A percentile compares a stretch with the other conserved stretches of the same genome.
phyloP scores from a whole-genome alignment of 1,140 invertebrate genomes.

The Caerostris extrusa region DNA sequence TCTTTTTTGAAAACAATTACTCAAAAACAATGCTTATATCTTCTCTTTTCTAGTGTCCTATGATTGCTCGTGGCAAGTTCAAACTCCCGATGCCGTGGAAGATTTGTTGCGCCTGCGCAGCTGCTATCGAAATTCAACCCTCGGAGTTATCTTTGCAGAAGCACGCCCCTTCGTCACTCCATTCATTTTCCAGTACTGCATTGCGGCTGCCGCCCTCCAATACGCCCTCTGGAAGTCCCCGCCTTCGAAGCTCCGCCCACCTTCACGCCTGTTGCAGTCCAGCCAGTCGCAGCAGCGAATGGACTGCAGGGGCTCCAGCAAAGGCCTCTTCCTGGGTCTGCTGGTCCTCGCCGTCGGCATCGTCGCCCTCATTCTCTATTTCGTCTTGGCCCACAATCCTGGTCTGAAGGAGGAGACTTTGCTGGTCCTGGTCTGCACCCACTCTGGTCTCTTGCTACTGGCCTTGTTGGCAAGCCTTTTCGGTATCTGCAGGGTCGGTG shows the following conservation, averaged over 20 bases:
- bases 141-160: conserved; percentile 85
- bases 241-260: conserved; percentile 83
- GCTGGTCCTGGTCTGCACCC: conserved; percentile 80
- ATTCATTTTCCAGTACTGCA: conserved; percentile 84
- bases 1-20: not conserved
- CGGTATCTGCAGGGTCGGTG: conserved; percentile 80
- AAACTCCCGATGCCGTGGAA: conserved; percentile 81
- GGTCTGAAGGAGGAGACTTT: conserved; percentile 83
- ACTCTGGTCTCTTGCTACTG: conserved; percentile 80
- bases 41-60: conserved; percentile 70
- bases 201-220: conserved; percentile 85
- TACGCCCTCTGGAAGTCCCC: conserved; percentile 86
- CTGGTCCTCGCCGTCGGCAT: conserved; percentile 85
- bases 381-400: conserved; percentile 85
- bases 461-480: conserved; percentile 83
- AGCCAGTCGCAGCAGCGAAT: conserved; percentile 77
- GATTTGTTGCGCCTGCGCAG: conserved; percentile 84
- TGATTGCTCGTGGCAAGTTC: conserved; percentile 76
- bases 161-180: conserved; percentile 86
- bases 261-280: not conserved
- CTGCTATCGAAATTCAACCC: conserved; percentile 85
- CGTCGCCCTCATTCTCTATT: conserved; percentile 86
- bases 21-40: not conserved
- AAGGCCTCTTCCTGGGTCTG: conserved; percentile 85
- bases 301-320: conserved; percentile 85